Conservation (phyloP, 2,888 invertebrate species). For the Prenolepis imparis region DNA sequence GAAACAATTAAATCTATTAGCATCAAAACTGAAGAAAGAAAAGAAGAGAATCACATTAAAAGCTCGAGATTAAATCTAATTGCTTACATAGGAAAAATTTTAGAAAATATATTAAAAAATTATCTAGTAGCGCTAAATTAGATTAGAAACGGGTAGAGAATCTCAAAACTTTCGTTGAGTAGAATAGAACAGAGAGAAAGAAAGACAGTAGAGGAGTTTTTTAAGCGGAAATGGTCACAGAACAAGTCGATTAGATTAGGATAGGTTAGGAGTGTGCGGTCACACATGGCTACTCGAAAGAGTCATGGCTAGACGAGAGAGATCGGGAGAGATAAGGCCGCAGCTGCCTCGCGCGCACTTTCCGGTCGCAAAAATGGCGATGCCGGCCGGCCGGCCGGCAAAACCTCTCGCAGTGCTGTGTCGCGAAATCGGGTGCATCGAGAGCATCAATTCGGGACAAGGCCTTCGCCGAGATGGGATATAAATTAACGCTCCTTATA, state of each 20-base stretch:
- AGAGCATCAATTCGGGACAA: conserved; percentile 30
- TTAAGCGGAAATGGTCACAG: background rate
- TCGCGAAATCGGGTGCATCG: background rate
- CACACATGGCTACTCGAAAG: background rate
- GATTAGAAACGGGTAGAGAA: background rate
- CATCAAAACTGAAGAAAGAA: background rate
- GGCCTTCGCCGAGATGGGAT: conserved; percentile 12
- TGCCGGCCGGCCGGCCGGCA: conserved; percentile 78
- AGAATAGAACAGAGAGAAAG: background rate
- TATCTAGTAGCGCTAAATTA: background rate
- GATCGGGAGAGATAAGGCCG: conserved; percentile 72
- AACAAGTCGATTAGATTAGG: conserved; percentile 5
- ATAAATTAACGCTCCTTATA: conserved; percentile 36
- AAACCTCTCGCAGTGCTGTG: conserved; percentile 71
- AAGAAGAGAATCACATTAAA: background rate
- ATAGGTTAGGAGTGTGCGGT: conserved; percentile 14
- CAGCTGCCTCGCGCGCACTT: conserved; percentile 73
- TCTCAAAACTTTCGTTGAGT: background rate
- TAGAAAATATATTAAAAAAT: background rate
- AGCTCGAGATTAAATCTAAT: background rate
- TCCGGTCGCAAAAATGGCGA: conserved; percentile 86
- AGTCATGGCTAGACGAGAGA: background rate
- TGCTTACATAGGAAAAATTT: background rate
- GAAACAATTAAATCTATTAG: background rate
- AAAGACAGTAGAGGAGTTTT: background rate